A percentile compares a stretch with the other conserved stretches of the same genome.
phyloP scores from a whole-genome alignment of 2,888 invertebrate species.

The Incurvaria masculella region DNA sequence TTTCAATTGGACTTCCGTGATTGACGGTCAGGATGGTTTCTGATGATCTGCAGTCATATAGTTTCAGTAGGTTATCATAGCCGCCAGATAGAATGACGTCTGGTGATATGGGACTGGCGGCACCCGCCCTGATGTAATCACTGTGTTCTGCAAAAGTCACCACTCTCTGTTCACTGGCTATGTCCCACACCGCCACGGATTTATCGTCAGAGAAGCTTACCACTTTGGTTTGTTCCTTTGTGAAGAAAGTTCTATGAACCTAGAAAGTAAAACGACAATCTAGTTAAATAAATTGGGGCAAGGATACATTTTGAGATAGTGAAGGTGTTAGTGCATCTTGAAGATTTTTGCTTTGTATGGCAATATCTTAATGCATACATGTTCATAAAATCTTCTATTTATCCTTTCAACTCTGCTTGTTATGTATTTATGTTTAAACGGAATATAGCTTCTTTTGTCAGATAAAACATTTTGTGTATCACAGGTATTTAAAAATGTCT shows the following conservation, averaged over 20 bases:
- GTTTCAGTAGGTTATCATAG: conserved; percentile 83
- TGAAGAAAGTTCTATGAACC: conserved; percentile 81
- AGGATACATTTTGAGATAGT: too few species aligned
- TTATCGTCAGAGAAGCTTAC: conserved; percentile 92
- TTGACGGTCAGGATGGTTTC: conserved; percentile 70
- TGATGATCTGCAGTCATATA: conserved; percentile 81
- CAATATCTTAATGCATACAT: too few species aligned
- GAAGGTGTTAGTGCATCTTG: too few species aligned
- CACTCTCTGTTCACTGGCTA: conserved; percentile 75
- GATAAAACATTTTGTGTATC: too few species aligned
- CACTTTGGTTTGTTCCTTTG: conserved; percentile 72
- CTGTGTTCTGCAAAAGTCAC: conserved; percentile 64
- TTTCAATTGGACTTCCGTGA: conserved; percentile 90
- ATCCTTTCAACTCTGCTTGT: too few species aligned
- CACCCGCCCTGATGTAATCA: conserved; percentile 85
- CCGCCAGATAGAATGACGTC: conserved; percentile 81
- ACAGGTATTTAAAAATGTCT: too few species aligned
- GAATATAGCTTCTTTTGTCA: too few species aligned
- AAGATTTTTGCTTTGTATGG: too few species aligned
- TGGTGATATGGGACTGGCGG: conserved; percentile 70
- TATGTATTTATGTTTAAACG: too few species aligned
- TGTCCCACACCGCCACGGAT: conserved; percentile 85
- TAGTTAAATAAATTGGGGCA: too few species aligned
- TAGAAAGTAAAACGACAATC: too few species aligned
- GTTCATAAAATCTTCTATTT: too few species aligned